Percentiles rank a stretch among this genome's conserved stretches.
Conservation (phyloP, 1,140 invertebrate genomes). For the Lordiphosa mommai region DNA sequence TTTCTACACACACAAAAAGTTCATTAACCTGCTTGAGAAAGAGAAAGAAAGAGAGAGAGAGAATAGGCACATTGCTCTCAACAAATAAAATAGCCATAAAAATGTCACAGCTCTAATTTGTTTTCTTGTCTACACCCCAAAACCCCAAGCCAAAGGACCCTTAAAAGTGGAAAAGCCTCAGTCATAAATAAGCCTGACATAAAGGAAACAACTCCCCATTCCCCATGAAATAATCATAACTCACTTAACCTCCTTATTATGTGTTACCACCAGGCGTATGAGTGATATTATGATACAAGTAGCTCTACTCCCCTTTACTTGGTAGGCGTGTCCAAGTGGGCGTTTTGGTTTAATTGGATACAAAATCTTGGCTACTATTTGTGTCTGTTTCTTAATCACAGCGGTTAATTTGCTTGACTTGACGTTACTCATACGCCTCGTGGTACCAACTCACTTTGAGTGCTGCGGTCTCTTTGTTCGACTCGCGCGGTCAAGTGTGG, state of each 20-base stretch:
- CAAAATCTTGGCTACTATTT: slow-evolving; percentile 36
- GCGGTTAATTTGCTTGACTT: slow-evolving; percentile 26
- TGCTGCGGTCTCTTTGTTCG: neutral
- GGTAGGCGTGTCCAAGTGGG: slow-evolving; percentile 59
- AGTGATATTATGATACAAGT: slow-evolving; percentile 16
- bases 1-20: slow-evolving; percentile 17
- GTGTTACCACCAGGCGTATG: slow-evolving; percentile 28
- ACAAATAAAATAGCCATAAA: slow-evolving; percentile 61
- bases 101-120: slow-evolving; percentile 71
- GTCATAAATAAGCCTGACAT: slow-evolving; percentile 29
- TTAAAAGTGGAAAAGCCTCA: slow-evolving; percentile 14
- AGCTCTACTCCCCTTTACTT: neutral
- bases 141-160: slow-evolving; percentile 31
- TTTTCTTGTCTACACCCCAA: slow-evolving; percentile 42
- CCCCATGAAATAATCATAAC: slow-evolving; percentile 61
- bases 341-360: slow-evolving; percentile 44
- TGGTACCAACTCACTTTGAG: neutral
- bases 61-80: slow-evolving; percentile 37
- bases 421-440: slow-evolving; percentile 52
- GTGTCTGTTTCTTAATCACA: slow-evolving; percentile 1
- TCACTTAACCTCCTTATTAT: slow-evolving; percentile 64
- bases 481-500: slow-evolving; percentile 57
- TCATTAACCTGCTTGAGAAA: slow-evolving; percentile 41
- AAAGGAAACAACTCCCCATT: slow-evolving; percentile 12
- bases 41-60: neutral